These are phyloP conservation scores for Frankliniella fusca DNA, from an alignment of 2,888 invertebrate species.

Conservation along the genomic window DNA sequence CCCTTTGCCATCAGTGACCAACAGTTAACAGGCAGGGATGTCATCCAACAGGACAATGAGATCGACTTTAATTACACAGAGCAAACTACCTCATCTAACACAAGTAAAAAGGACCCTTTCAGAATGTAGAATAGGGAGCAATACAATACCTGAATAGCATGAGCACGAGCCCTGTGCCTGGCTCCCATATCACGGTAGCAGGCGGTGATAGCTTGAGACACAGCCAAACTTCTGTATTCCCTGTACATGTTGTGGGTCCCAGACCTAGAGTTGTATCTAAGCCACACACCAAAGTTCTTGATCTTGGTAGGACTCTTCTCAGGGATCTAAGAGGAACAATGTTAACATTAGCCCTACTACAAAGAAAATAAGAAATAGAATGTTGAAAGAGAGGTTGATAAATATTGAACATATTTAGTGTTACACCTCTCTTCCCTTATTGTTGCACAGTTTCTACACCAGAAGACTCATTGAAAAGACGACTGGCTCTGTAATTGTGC, in stretches of 20 bases:
- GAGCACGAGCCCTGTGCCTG: constrained; percentile 94
- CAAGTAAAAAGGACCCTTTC: not conserved
- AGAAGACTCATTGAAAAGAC: not conserved
- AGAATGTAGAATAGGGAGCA: too few relatives aligned
- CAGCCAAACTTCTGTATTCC: constrained; percentile 95
- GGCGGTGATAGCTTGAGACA: constrained; percentile 94
- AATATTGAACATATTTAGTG: not conserved
- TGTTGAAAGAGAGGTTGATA: not conserved
- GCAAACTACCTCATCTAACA: not conserved
- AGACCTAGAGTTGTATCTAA: constrained; percentile 96
- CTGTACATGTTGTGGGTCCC: constrained; percentile 99
- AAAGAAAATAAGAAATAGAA: too few relatives aligned
- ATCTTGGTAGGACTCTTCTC: constrained; percentile 91
- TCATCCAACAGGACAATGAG: too few relatives aligned
- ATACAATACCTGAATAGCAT: constrained; percentile 74
- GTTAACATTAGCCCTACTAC: not conserved
- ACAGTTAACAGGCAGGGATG: too few relatives aligned
- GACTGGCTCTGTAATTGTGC: not conserved
- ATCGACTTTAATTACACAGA: not conserved
- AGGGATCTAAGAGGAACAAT: constrained; percentile 58
- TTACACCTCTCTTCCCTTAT: not conserved
- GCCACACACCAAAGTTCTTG: constrained; percentile 99
- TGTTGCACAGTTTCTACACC: not conserved
- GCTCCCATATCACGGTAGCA: constrained; percentile 98
- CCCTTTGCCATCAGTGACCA: too few relatives aligned